Base-by-base conservation (phyloP, 1,140 invertebrate genomes). In the Whitmania pigra region DNA sequence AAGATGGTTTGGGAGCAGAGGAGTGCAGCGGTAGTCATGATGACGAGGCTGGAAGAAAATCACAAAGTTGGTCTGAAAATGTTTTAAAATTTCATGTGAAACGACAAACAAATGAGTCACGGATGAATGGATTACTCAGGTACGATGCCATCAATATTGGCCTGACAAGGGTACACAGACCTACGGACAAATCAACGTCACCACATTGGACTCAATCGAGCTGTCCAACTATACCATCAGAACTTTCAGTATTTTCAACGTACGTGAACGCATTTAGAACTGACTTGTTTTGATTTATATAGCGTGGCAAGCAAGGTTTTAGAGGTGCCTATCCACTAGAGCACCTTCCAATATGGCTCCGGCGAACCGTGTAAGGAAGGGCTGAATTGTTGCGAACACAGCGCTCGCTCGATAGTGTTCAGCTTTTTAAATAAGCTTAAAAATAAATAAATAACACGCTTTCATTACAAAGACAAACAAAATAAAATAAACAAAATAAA, bases 221-320 rank as follows among this genome's bases (percentile, higher is more conserved):
- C 82, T 99, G 67, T 92, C 96, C 11, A 95, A 93, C 11, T 99
- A 99, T 80, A 96, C 93, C 78, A 95, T 99, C 72, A 85, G 96
- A 72, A 97, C 93, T 0, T 97, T 99, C 53, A 25, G 40, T 29
- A 49, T 70, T 49, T 49, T 49, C 53, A 43, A 25, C 4, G 69
- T 68, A 25, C 20, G 67, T 27, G 9, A 13, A 68, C 11, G 29
- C 13, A 1, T 68, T 68, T 9, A 22, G 15, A 63, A 17, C n/a
- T n/a, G n/a, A n/a, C 57, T 18, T n/a, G 0, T n/a, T 63, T 31
- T 63, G 22, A 63, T 63, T 63, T 63, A 31, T 49, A 13, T 49
- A 49, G 9, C 43, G 43, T 15, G 3, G 43, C 43, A 49, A 3
- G 43, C 43, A 17, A 4, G 43, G 43, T 1, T 49, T 15, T 11